Conservation (phyloP, 2,113 vertebrate species). For the Halichoeres trimaculatus region DNA sequence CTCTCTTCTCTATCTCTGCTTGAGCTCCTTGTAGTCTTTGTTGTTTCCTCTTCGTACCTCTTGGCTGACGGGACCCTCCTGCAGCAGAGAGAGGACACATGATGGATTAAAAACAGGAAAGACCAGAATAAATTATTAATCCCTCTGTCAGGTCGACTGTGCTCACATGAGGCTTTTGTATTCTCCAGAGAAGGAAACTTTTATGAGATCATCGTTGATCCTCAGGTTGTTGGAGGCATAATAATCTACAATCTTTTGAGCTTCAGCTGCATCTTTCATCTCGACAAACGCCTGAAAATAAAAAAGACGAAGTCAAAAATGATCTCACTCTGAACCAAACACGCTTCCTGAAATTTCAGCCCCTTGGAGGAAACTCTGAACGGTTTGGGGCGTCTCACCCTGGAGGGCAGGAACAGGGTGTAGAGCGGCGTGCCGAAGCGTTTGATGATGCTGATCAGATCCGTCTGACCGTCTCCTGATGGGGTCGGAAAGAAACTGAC, state of each 20-base stretch:
- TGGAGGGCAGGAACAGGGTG: conserved; percentile 72
- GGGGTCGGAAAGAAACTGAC: conserved; percentile 78
- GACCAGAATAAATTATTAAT: background rate
- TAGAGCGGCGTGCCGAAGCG: conserved; percentile 75
- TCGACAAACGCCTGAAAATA: conserved; percentile 75
- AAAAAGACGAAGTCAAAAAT: too few relatives aligned
- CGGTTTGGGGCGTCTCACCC: conserved; percentile 50
- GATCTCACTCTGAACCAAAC: too few relatives aligned
- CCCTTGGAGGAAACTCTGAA: background rate
- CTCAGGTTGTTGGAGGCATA: conserved; percentile 69
- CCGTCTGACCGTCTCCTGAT: conserved; percentile 54
- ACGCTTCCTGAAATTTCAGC: too few relatives aligned
- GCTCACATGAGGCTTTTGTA: conserved; percentile 78
- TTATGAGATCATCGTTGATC: conserved; percentile 65
- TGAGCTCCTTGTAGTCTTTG: conserved; percentile 4
- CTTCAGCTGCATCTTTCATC: conserved; percentile 69
- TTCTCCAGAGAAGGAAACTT: conserved; percentile 76
- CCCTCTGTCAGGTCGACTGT: background rate
- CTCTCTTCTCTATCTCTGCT: conserved; percentile 5
- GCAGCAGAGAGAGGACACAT: background rate
- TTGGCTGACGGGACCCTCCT: conserved; percentile 45
- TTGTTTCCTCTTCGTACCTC: conserved; percentile 46
- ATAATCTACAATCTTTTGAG: conserved; percentile 78
- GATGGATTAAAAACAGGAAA: accelerated
- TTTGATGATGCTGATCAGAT: conserved; percentile 72